phyloP scores from a whole-genome alignment of 2,797 vertebrate genomes.

The Melanotaenia boesemani region DNA sequence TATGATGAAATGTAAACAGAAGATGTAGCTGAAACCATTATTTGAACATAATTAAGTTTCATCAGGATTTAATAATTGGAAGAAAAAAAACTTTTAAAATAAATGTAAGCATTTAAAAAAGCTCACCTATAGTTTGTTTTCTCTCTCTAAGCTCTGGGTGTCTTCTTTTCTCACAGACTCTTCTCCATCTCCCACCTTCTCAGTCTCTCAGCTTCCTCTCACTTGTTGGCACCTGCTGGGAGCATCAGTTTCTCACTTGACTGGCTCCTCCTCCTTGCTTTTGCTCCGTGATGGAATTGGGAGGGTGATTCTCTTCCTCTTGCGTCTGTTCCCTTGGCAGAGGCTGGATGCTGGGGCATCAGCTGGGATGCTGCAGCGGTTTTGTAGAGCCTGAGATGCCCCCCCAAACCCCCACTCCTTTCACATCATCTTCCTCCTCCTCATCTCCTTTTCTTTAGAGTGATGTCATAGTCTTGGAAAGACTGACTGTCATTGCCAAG shows the following conservation, averaged over 20 bases:
- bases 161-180: conserved; percentile 73
- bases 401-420: conserved; percentile 4
- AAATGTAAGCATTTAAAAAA: not conserved
- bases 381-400: conserved; percentile 63
- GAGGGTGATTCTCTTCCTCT: conserved; percentile 59
- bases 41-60: not conserved
- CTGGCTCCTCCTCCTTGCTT: conserved; percentile 71
- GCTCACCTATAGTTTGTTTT: conserved; percentile 62
- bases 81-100: not conserved
- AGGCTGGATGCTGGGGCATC: conserved; percentile 65
- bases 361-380: conserved; percentile 75
- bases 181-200: conserved; percentile 72
- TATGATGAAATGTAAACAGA: not conserved
- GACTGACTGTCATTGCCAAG: conserved; percentile 72
- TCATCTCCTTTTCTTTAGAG: conserved; percentile 54
- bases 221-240: conserved; percentile 84
- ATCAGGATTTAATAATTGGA: not conserved
- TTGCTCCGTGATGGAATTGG: conserved; percentile 63
- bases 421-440: conserved; percentile 36
- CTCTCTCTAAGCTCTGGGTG: conserved; percentile 47
- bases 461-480: conserved; percentile 75
- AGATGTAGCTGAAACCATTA: not conserved
- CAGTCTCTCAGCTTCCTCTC: conserved; percentile 67
- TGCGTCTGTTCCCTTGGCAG: conserved; percentile 66
- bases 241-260: conserved; percentile 80